Conservation (phyloP, 2,113 vertebrate species). For the Pipra filicauda region DNA sequence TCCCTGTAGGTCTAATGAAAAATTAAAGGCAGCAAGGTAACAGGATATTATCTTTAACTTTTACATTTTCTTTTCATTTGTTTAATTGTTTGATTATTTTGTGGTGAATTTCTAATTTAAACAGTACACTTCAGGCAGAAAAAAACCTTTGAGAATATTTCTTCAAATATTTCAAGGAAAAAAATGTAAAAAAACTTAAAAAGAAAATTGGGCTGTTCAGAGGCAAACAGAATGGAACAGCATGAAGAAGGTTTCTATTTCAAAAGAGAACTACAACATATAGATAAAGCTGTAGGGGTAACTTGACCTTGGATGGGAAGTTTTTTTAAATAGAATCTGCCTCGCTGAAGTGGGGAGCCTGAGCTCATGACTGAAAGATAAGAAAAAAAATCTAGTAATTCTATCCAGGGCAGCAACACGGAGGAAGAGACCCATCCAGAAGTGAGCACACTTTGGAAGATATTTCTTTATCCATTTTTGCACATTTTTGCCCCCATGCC, state of each 20-base stretch:
- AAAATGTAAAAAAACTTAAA: background rate
- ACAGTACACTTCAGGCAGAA: background rate
- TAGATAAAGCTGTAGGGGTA: background rate
- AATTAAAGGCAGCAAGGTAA: background rate
- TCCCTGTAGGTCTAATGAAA: background rate
- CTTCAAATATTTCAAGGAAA: background rate
- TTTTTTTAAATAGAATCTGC: background rate
- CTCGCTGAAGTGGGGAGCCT: background rate
- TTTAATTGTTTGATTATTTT: background rate
- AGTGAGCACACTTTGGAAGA: background rate
- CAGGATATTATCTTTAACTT: background rate
- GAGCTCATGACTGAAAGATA: background rate
- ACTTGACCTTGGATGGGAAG: background rate
- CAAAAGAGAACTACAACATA: background rate
- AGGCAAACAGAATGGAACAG: background rate
- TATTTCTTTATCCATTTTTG: background rate
- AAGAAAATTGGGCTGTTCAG: background rate
- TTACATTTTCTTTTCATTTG: background rate
- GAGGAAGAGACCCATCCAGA: background rate
- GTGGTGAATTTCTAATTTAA: background rate
- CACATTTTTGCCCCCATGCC: background rate
- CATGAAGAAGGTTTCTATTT: background rate
- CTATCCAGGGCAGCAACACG: background rate
- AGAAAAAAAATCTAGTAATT: background rate
- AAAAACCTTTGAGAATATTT: background rate